phyloP scores from a whole-genome alignment of 2,888 invertebrate species.

The Acrobasis repandana region DNA sequence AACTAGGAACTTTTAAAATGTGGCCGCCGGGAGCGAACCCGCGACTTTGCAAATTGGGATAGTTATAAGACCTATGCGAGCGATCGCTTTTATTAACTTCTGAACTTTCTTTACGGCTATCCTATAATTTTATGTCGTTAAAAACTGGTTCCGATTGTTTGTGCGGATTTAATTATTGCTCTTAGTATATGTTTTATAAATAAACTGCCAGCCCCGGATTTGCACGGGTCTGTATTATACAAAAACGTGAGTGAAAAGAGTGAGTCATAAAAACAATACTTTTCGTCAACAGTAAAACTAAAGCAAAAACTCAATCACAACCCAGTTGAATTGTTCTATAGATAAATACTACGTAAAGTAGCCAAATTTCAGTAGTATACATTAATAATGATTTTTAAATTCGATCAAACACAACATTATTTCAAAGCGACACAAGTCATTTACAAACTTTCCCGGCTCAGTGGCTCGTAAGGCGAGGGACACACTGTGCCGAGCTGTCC shows the following conservation, averaged over 20 bases:
- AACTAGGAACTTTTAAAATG: conserved; percentile 10
- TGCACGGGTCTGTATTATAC: too few species aligned
- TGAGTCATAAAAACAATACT: too few species aligned
- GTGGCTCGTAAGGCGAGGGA: conserved; percentile 44
- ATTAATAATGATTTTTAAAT: conserved; percentile 5
- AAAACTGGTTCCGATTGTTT: conserved; percentile 16
- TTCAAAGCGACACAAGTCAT: conserved; percentile 28
- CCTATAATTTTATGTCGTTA: conserved; percentile 18
- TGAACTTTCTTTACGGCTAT: conserved; percentile 12
- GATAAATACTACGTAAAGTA: not conserved
- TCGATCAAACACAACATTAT: conserved; percentile 12
- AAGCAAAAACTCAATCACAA: too few species aligned
- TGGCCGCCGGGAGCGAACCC: conserved; percentile 11
- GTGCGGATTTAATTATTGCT: conserved; percentile 13
- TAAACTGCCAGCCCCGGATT: too few species aligned
- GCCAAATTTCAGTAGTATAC: not conserved
- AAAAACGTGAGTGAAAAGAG: too few species aligned
- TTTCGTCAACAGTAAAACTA: too few species aligned
- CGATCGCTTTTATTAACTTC: conserved; percentile 18
- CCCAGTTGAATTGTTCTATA: not conserved
- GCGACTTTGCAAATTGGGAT: conserved; percentile 15
- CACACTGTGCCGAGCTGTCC: conserved; percentile 49
- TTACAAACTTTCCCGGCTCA: conserved; percentile 22
- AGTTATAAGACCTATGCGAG: conserved; percentile 21
- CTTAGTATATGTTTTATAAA: too few species aligned